phyloP scores from a whole-genome alignment of 1,140 invertebrate genomes.

The Ruditapes philippinarum region DNA sequence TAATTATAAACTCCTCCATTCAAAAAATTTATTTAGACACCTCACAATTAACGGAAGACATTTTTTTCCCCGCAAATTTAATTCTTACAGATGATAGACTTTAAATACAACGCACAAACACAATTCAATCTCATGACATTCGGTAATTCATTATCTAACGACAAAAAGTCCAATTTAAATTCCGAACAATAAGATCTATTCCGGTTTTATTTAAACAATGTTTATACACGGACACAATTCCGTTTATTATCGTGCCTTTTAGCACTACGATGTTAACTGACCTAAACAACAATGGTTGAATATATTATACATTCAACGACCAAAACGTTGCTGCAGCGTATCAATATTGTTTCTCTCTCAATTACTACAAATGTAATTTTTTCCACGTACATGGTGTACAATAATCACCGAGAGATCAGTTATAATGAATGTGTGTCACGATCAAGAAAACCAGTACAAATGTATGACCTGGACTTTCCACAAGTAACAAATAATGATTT shows the following conservation, averaged over 20 bases:
- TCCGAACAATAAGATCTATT: too few relatives aligned
- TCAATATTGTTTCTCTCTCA: background rate
- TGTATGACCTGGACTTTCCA: background rate
- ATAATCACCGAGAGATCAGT: background rate
- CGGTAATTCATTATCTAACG: background rate
- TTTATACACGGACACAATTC: background rate
- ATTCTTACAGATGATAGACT: too few relatives aligned
- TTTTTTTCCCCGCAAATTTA: background rate
- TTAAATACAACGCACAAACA: too few relatives aligned
- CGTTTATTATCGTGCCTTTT: background rate
- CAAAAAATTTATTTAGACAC: background rate
- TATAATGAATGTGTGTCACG: constrained; percentile 5
- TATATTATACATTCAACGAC: background rate
- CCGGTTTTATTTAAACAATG: background rate
- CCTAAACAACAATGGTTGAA: background rate
- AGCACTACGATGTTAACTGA: background rate
- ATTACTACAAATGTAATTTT: background rate
- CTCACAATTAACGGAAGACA: background rate
- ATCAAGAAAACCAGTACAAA: background rate
- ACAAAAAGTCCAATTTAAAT: too few relatives aligned
- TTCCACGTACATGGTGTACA: background rate
- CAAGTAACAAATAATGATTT: background rate
- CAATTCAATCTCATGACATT: too few relatives aligned
- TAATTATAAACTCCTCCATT: constrained; percentile 1
- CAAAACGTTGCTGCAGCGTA: background rate